Base-by-base conservation (phyloP, 2,113 vertebrate genomes). In the Hepsetus odoe region DNA sequence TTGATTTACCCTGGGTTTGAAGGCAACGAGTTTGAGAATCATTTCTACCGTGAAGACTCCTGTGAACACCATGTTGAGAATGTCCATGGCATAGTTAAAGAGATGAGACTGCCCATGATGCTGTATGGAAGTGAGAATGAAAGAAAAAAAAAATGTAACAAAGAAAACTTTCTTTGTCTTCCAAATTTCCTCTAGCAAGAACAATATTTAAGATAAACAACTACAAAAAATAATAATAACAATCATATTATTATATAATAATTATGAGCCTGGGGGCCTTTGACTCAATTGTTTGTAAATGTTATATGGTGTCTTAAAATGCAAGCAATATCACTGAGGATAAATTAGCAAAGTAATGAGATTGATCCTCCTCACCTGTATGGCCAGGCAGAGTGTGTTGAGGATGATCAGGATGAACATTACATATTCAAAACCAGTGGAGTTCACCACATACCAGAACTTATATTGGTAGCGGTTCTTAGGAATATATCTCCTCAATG, bases 401-500 rank as follows among this genome's bases (percentile, higher is more conserved):
- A 99, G 95, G 91, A 99, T 95, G 92, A 99, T 99, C 78, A 99
- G 96, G 72, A 99, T 93, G 87, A 99, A 99, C 98, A 99, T 99
- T 94, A 98, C 93, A 77, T 99, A 99, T 88, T 99, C 97, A 82
- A 99, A 99, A 76, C 96, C 96, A 18, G 96, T 96, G 77, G 98
- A 99, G 92, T 99, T 99, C 86, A 99, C 98, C 94, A 99, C 95
- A 83, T 97, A 98, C 98, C 98, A 99, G 93, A 99, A 98, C 87
- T 97, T 98, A 91, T 99, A 99, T 92, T 99, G 98, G 91, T 99
- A 98, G 11, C 94, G 95, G 85, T 99, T 99, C 92, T 99, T 99
- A 66, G 98, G 98, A 82, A 99, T 99, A 80, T 99, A 99, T 88
- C 96, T 96, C 24, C 96, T 91, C 82, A 98, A 87, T 1, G 98